Percentiles rank a stretch among this genome's conserved stretches.
Evolutionary conservation across 2,888 invertebrate genomes (phyloP).

Genomic region (Lepidocyrtinus sp.): DNA sequence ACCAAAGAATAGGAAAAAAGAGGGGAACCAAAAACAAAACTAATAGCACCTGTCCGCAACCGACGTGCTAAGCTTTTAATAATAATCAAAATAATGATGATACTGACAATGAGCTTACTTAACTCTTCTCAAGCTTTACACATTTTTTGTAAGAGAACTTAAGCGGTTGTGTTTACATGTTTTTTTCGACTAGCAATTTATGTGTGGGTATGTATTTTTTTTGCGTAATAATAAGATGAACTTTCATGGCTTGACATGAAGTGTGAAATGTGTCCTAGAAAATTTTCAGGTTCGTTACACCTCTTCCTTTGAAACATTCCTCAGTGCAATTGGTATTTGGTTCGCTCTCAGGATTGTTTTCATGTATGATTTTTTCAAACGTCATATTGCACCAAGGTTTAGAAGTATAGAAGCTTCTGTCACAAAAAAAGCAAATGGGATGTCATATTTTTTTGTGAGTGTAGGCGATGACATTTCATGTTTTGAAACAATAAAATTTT

Average conservation of each 20-base stretch:
- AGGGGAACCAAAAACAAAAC: constrained; percentile 54
- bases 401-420: neutral
- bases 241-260: constrained; percentile 51
- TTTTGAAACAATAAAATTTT: constrained; percentile 56
- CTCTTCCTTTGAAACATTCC: constrained; percentile 8
- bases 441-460: neutral
- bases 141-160: constrained; percentile 33
- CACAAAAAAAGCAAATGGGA: neutral
- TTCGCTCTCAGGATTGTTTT: neutral
- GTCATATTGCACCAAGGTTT: neutral
- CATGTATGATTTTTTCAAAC: neutral
- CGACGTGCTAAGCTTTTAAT: constrained; percentile 59
- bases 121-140: neutral
- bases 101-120: constrained; percentile 54
- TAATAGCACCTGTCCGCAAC: constrained; percentile 60
- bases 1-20: constrained; percentile 37
- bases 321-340: neutral
- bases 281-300: constrained; percentile 57
- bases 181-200: neutral
- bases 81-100: constrained; percentile 59
- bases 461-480: constrained; percentile 57
- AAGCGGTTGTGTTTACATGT: constrained; percentile 13
- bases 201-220: neutral
- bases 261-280: constrained; percentile 59
- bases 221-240: constrained; percentile 22